phyloP scores from a whole-genome alignment of 2,113 vertebrate genomes.

The Caranx ignobilis region DNA sequence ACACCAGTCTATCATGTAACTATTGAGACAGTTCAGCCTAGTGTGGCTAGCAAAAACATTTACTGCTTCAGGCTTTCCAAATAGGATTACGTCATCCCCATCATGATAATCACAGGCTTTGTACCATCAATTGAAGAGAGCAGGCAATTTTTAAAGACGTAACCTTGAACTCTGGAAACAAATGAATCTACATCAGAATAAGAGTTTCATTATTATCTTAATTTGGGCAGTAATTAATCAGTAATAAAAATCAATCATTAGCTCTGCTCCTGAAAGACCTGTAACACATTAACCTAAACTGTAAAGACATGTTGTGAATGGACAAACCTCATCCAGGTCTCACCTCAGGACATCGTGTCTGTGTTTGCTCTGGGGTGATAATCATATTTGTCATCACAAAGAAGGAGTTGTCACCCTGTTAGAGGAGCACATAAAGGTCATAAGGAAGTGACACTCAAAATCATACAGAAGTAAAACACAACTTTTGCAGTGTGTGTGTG shows the following conservation, averaged over 20 bases:
- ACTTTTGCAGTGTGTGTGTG: background rate
- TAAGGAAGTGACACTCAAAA: background rate
- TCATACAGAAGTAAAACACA: background rate
- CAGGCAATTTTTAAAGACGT: background rate
- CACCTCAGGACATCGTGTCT: constrained; percentile 70
- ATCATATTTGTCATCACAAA: constrained; percentile 72
- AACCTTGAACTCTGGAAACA: background rate
- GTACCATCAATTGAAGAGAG: background rate
- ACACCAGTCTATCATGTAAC: too few species aligned
- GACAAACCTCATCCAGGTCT: background rate
- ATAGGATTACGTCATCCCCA: too few species aligned
- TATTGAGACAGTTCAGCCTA: too few species aligned
- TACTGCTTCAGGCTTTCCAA: too few species aligned
- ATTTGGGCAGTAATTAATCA: background rate
- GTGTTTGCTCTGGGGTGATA: constrained; percentile 54
- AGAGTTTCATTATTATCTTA: too few species aligned
- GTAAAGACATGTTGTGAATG: background rate
- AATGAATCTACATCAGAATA: background rate
- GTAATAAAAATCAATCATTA: background rate
- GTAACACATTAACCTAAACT: background rate
- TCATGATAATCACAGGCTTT: too few species aligned
- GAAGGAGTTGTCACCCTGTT: constrained; percentile 63
- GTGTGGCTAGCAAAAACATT: too few species aligned
- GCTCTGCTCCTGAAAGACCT: background rate
- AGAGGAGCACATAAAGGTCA: background rate